These are phyloP conservation scores for Nomada flava DNA, from an alignment of 2,888 invertebrate genomes.

Conservation along the genomic window DNA sequence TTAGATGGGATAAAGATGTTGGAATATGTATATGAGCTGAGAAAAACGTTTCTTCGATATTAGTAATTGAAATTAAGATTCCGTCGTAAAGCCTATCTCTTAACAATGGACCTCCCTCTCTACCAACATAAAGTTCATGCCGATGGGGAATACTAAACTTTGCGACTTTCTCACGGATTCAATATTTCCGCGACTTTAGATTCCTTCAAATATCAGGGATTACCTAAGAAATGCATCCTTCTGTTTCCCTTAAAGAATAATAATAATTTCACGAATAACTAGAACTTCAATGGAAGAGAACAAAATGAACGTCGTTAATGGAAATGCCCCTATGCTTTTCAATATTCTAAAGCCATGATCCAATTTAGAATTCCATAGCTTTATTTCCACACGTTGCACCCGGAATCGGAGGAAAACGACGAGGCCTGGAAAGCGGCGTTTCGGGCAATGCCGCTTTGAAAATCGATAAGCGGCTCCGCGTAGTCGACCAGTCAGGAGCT, in stretches of 20 bases:
- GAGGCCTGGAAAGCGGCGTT: conserved; percentile 65
- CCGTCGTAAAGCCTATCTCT: conserved; percentile 4
- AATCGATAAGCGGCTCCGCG: conserved; percentile 75
- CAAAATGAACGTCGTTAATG: not conserved
- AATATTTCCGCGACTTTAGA: too few relatives aligned
- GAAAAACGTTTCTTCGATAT: conserved; percentile 8
- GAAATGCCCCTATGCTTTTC: not conserved
- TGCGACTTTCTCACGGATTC: not conserved
- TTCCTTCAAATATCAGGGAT: not conserved
- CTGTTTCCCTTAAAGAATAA: too few relatives aligned
- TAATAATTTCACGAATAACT: too few relatives aligned
- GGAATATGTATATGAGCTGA: too few relatives aligned
- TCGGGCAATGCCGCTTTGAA: conserved; percentile 74
- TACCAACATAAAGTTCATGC: conserved; percentile 7
- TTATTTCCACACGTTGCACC: conserved; percentile 16
- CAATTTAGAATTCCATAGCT: conserved; percentile 1
- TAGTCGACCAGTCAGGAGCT: conserved; percentile 74
- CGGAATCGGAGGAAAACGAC: conserved; percentile 50
- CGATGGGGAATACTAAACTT: not conserved
- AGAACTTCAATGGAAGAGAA: not conserved
- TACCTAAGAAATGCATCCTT: too few relatives aligned
- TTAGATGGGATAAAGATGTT: too few relatives aligned
- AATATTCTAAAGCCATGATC: conserved; percentile 17
- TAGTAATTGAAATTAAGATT: conserved; percentile 25
- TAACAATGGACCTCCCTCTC: conserved; percentile 13